phyloP scores from a whole-genome alignment of 2,797 vertebrate species.

The Arrhamphus sclerolepis region DNA sequence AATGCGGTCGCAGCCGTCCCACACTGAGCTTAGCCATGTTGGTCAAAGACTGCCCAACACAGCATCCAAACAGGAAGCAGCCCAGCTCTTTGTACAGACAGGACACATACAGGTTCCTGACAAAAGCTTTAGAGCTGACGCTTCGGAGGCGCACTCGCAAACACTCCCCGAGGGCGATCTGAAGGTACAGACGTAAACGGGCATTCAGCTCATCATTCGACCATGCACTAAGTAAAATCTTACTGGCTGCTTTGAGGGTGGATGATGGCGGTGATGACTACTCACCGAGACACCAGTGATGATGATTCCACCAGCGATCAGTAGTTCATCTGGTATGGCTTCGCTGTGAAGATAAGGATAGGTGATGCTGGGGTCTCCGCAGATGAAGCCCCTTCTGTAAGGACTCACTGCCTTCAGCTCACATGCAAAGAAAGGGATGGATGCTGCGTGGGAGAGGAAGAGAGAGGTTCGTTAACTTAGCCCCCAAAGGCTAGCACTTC shows the following conservation, averaged over 20 bases:
- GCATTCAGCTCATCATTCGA: neutral
- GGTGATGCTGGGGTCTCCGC: slow-evolving; percentile 75
- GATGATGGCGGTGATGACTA: slow-evolving; percentile 1
- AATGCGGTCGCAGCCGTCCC: slow-evolving; percentile 75
- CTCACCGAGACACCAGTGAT: slow-evolving; percentile 73
- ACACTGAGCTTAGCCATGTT: slow-evolving; percentile 78
- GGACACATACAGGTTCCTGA: slow-evolving; percentile 67
- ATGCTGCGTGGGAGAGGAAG: slow-evolving; percentile 56
- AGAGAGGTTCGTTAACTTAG: neutral
- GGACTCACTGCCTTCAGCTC: slow-evolving; percentile 74
- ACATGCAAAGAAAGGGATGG: slow-evolving; percentile 75
- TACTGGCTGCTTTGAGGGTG: neutral
- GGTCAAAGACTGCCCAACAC: slow-evolving; percentile 74
- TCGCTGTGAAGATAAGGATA: slow-evolving; percentile 67
- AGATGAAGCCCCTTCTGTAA: slow-evolving; percentile 76
- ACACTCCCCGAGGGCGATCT: slow-evolving; percentile 76
- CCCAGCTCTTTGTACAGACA: slow-evolving; percentile 77
- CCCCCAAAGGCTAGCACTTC: too few species aligned
- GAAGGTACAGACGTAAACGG: slow-evolving; percentile 1
- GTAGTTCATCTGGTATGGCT: slow-evolving; percentile 65
- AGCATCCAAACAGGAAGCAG: slow-evolving; percentile 75
- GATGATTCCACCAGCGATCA: slow-evolving; percentile 71
- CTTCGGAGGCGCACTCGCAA: slow-evolving; percentile 52
- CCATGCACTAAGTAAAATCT: neutral
- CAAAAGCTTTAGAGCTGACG: slow-evolving; percentile 57